Evolutionary conservation across 2,797 vertebrate genomes (phyloP).

Genomic region (Prunella strophiata): DNA sequence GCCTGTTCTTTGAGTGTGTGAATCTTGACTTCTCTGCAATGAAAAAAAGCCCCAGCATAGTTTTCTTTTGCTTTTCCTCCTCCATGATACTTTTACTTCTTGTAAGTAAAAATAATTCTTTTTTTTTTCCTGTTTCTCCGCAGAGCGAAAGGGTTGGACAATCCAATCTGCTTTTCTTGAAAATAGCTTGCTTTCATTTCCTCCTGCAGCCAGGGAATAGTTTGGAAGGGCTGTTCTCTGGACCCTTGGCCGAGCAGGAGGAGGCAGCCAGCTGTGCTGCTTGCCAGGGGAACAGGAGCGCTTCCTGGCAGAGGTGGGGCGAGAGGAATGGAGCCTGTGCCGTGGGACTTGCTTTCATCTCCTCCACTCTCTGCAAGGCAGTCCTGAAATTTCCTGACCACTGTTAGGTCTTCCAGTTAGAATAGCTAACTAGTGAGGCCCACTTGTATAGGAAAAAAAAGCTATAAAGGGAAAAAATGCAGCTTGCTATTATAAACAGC

Average conservation of each 20-base stretch:
- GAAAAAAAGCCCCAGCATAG: rapidly evolving
- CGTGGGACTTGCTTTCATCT: conserved; percentile 6
- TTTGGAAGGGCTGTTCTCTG: conserved; percentile 61
- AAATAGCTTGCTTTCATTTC: conserved; percentile 56
- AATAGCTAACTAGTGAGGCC: conserved; percentile 13
- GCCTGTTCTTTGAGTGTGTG: conserved; percentile 10
- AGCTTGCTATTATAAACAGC: conserved; percentile 65
- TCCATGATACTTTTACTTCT: not conserved
- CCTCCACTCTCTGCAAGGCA: not conserved
- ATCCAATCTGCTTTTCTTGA: conserved; percentile 25
- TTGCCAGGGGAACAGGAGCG: conserved; percentile 49
- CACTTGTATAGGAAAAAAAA: not conserved
- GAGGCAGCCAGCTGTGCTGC: conserved; percentile 22
- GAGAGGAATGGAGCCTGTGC: not conserved
- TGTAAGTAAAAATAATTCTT: not conserved
- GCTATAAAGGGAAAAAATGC: not conserved
- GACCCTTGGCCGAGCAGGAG: conserved; percentile 31
- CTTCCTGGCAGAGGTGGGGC: conserved; percentile 43
- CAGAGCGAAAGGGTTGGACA: not conserved
- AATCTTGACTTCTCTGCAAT: conserved; percentile 20
- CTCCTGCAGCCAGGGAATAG: conserved; percentile 61
- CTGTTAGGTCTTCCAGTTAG: conserved; percentile 30
- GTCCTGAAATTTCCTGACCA: not conserved
- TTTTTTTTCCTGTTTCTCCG: not conserved
- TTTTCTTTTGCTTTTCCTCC: not conserved